These are phyloP conservation scores for Aurelia aurita complex sp. Pacific DNA, from an alignment of 30 jellyfish, hydroid and myxozoan genomes.

Conservation along the genomic window DNA sequence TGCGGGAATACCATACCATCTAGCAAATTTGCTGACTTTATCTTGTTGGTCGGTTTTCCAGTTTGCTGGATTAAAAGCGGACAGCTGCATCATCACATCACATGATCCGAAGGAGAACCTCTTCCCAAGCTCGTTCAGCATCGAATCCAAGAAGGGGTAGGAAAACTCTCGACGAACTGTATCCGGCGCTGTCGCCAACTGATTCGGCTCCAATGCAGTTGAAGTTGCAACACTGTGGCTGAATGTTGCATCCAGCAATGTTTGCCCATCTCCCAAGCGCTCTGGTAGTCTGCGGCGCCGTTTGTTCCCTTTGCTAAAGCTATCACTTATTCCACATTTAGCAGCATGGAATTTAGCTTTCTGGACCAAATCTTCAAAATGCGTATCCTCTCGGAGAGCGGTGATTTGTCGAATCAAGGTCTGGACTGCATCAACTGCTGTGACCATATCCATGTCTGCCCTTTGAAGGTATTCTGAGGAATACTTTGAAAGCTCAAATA, in stretches of 20 bases:
- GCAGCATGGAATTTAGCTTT: slow-evolving; percentile 30
- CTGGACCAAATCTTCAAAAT: not conserved
- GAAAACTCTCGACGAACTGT: slow-evolving; percentile 6
- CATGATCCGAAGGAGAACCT: too few species aligned
- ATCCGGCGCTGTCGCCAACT: slow-evolving; percentile 26
- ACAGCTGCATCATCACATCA: too few species aligned
- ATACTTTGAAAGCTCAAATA: slow-evolving; percentile 9
- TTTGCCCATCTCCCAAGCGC: slow-evolving; percentile 32
- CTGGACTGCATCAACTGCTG: not conserved
- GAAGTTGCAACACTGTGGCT: slow-evolving; percentile 39
- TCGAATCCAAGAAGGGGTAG: not conserved
- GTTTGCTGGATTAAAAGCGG: not conserved
- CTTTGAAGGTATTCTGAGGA: too few species aligned
- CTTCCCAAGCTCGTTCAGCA: too few species aligned
- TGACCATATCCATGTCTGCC: too few species aligned
- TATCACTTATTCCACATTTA: slow-evolving; percentile 12
- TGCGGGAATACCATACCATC: too few species aligned
- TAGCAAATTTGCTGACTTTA: not conserved
- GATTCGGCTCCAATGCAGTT: slow-evolving; percentile 2
- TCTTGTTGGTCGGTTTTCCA: not conserved
- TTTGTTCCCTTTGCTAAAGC: slow-evolving; percentile 18
- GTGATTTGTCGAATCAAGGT: slow-evolving; percentile 28
- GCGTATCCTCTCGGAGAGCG: slow-evolving; percentile 14
- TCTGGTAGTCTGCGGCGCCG: slow-evolving; percentile 45
- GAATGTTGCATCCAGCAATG: slow-evolving; percentile 13